Conservation (phyloP, 1,140 invertebrate genomes). For the Homalodisca vitripennis region DNA sequence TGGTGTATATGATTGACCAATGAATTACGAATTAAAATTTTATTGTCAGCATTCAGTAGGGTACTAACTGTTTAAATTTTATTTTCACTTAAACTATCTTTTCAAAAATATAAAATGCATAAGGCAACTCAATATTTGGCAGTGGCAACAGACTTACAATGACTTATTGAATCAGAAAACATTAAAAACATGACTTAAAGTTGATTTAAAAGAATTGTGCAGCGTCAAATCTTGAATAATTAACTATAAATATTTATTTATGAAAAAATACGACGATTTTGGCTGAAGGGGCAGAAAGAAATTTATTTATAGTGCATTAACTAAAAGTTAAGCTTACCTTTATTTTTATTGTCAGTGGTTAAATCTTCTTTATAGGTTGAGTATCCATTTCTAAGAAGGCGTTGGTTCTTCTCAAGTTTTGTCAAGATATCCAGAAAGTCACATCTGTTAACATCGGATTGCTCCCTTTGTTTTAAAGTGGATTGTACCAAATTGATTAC, state of each 20-base stretch:
- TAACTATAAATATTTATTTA: no score
- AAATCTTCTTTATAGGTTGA: neutral
- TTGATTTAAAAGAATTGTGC: neutral
- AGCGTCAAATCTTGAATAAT: neutral
- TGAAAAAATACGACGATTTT: neutral
- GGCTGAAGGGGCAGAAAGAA: no score
- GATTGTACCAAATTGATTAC: neutral
- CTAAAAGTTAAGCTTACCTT: neutral
- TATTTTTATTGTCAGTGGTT: neutral
- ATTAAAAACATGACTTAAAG: no score
- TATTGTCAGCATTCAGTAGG: no score
- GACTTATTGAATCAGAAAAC: no score
- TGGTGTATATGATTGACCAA: no score
- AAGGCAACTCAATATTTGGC: no score
- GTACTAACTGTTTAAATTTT: no score
- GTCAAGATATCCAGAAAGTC: conserved; percentile 23
- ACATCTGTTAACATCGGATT: neutral
- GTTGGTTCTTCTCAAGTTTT: conserved; percentile 4
- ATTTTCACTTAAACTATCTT: no score
- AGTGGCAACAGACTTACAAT: no score
- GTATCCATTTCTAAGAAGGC: neutral
- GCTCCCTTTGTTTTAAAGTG: neutral
- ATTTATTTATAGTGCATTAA: conserved; percentile 1
- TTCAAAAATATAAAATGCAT: no score
- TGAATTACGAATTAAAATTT: no score